phyloP scores from a whole-genome alignment of 1,140 invertebrate species.

The Rhopalosiphum maidis region DNA sequence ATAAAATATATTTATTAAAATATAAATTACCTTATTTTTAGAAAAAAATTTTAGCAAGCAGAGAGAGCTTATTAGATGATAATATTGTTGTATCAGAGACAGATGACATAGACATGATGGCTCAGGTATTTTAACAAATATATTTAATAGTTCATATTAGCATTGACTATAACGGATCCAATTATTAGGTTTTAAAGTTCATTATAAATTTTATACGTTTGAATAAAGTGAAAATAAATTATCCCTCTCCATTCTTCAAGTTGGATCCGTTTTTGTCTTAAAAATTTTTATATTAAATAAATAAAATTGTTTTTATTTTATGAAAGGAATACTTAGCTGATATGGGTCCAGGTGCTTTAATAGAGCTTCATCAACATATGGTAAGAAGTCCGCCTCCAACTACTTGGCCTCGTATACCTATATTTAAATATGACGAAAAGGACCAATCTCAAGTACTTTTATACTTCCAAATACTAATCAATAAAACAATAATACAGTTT shows the following conservation, averaged over 20 bases:
- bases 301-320: not conserved
- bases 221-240: not conserved
- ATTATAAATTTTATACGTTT: not conserved
- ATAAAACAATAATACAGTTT: not conserved
- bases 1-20: not conserved
- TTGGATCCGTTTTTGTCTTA: not conserved
- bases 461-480: not conserved
- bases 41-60: constrained; percentile 74
- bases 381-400: constrained; percentile 81
- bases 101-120: constrained; percentile 78
- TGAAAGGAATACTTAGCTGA: constrained; percentile 59
- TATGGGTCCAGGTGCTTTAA: constrained; percentile 71
- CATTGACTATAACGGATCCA: not conserved
- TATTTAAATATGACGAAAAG: constrained; percentile 49
- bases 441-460: constrained; percentile 28
- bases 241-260: not conserved
- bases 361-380: constrained; percentile 82
- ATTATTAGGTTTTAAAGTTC: not conserved
- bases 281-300: not conserved
- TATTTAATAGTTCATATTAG: not conserved
- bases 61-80: constrained; percentile 76
- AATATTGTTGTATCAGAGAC: constrained; percentile 71
- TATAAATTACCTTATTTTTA: constrained; percentile 6
- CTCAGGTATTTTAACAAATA: constrained; percentile 66
- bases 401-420: constrained; percentile 68